phyloP scores from a whole-genome alignment of 2,113 vertebrate genomes.

The Scortum barcoo region DNA sequence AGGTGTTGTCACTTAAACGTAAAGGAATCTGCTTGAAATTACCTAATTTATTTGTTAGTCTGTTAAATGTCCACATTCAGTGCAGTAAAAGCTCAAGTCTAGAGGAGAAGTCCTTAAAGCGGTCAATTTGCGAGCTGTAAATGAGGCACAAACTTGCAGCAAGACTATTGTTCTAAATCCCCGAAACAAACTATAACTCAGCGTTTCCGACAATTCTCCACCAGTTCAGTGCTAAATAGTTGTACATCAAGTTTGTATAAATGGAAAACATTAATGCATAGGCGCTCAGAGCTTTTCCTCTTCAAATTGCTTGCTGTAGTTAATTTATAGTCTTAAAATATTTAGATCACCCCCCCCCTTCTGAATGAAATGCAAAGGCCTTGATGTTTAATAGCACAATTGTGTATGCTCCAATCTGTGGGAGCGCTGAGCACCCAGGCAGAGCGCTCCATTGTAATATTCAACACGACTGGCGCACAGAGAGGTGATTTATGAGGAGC shows the following conservation, averaged over 20 bases:
- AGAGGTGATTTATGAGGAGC: conserved; percentile 59
- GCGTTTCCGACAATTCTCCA: not conserved
- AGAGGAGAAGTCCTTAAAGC: no score
- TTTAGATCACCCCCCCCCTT: conserved; percentile 30
- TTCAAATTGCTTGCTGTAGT: conserved; percentile 17
- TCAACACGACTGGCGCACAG: conserved; percentile 34
- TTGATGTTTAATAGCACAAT: conserved; percentile 59
- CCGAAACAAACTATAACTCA: not conserved
- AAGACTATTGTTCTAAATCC: not conserved
- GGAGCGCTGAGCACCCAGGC: conserved; percentile 35
- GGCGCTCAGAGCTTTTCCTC: not conserved
- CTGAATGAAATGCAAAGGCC: conserved; percentile 49
- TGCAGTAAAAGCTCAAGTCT: no score
- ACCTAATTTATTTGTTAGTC: no score
- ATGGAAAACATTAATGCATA: not conserved
- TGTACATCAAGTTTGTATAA: not conserved
- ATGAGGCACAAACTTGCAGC: not conserved
- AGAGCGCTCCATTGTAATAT: conserved; percentile 58
- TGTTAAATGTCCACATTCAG: no score
- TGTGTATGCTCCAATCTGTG: conserved; percentile 30
- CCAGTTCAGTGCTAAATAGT: not conserved
- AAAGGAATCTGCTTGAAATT: no score
- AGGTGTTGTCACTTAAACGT: no score
- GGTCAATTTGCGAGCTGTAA: no score
- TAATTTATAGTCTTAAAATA: conserved; percentile 53